These are phyloP conservation scores for Hydriomena furcata DNA, from an alignment of 2,888 invertebrate species.

Conservation along the genomic window DNA sequence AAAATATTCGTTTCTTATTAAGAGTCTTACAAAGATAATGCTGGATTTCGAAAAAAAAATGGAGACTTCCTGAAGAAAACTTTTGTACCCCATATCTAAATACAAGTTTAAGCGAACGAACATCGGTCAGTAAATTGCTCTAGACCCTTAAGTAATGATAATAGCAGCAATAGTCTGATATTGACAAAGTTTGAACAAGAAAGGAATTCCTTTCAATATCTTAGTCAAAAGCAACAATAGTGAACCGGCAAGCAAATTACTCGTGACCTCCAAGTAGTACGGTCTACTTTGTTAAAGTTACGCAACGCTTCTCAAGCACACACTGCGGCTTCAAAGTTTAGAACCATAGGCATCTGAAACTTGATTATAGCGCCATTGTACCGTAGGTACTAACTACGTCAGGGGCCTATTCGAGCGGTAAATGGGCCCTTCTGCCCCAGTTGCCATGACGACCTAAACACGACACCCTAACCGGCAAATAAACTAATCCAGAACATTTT, in stretches of 20 bases:
- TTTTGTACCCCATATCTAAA: no score
- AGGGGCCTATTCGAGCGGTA: slow-evolving; percentile 68
- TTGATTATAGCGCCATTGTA: slow-evolving; percentile 57
- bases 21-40: no score
- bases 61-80: no score
- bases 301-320: not conserved
- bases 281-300: slow-evolving; percentile 14
- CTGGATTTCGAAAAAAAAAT: no score
- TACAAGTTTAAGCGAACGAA: no score
- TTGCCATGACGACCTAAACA: slow-evolving; percentile 61
- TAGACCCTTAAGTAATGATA: no score
- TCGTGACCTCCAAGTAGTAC: not conserved
- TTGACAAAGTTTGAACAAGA: no score
- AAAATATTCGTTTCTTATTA: no score
- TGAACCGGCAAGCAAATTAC: not conserved
- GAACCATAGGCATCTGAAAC: slow-evolving; percentile 41
- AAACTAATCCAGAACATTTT: slow-evolving; percentile 65
- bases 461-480: slow-evolving; percentile 49
- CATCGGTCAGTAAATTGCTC: no score
- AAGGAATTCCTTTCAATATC: not conserved
- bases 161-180: no score
- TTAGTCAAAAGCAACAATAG: slow-evolving; percentile 1
- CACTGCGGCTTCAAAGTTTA: slow-evolving; percentile 5
- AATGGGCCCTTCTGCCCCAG: slow-evolving; percentile 77
- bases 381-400: slow-evolving; percentile 60